Conservation (phyloP, 2,888 invertebrate species). For the Apodemia duryi region DNA sequence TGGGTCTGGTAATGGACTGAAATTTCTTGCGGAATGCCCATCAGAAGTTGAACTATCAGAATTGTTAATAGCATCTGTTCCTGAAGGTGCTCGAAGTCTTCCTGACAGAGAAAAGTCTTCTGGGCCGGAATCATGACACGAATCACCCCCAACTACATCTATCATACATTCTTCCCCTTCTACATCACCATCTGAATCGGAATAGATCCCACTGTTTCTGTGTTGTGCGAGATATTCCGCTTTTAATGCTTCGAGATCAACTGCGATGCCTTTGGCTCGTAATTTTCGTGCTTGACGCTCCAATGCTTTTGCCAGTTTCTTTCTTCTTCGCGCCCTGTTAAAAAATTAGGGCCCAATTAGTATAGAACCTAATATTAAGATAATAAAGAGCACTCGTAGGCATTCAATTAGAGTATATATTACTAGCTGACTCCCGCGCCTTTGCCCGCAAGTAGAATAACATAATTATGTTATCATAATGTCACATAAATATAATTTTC, state of each 20-base stretch:
- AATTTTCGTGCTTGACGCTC: constrained; percentile 95
- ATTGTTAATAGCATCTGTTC: constrained; percentile 79
- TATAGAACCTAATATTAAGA: constrained; percentile 62
- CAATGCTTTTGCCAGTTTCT: constrained; percentile 94
- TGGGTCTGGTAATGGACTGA: constrained; percentile 68
- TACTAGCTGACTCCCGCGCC: too few species aligned
- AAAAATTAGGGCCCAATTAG: constrained; percentile 73
- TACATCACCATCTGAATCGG: constrained; percentile 78
- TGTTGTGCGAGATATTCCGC: constrained; percentile 92
- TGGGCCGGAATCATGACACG: constrained; percentile 83
- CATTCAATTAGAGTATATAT: too few species aligned
- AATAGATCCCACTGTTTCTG: constrained; percentile 79
- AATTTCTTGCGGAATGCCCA: constrained; percentile 65
- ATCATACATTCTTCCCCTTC: constrained; percentile 87
- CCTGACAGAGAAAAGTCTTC: constrained; percentile 82
- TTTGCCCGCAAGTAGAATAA: too few species aligned
- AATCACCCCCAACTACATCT: constrained; percentile 91
- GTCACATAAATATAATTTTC: too few species aligned
- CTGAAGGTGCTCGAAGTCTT: constrained; percentile 78
- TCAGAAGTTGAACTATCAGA: constrained; percentile 78
- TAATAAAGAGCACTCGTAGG: constrained; percentile 16
- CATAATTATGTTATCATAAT: too few species aligned
- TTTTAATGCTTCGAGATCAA: constrained; percentile 90
- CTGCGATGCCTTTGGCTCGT: constrained; percentile 93
- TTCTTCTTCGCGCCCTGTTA: constrained; percentile 89